These are phyloP conservation scores for Drosophila sulfurigaster DNA, from an alignment of 1,140 invertebrate genomes.

Conservation along the genomic window DNA sequence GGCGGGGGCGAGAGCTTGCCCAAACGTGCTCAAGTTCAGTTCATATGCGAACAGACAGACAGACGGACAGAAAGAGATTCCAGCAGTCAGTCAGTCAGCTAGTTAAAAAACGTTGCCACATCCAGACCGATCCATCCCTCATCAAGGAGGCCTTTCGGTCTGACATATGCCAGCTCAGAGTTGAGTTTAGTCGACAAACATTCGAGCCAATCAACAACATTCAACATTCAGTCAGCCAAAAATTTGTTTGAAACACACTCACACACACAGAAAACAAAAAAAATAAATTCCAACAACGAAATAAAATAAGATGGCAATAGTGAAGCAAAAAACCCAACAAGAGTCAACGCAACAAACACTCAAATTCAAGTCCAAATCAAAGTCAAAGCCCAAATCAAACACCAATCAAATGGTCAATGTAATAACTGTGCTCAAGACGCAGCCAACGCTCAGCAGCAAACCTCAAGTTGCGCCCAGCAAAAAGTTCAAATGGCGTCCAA, in stretches of 20 bases:
- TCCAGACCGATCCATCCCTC: neutral
- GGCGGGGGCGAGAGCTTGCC: slow-evolving; percentile 10
- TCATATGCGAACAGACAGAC: slow-evolving; percentile 12
- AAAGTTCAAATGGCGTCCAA: neutral
- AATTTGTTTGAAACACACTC: slow-evolving; percentile 3
- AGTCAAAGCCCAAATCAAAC: neutral
- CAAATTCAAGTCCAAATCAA: neutral
- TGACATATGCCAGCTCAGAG: slow-evolving; percentile 1
- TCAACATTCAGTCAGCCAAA: slow-evolving; percentile 25
- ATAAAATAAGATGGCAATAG: slow-evolving; percentile 22
- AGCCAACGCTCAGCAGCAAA: neutral
- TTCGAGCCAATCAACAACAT: slow-evolving; percentile 9
- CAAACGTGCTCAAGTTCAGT: slow-evolving; percentile 62
- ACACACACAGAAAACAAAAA: too few species aligned
- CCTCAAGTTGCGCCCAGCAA: neutral
- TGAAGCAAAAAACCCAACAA: slow-evolving; percentile 12
- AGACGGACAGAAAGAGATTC: neutral
- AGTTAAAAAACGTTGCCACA: slow-evolving; percentile 4
- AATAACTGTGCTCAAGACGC: slow-evolving; percentile 3
- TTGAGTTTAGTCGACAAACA: neutral
- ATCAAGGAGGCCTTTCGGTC: slow-evolving; percentile 1
- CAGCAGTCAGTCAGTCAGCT: slow-evolving; percentile 1
- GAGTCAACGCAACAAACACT: neutral
- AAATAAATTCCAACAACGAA: neutral
- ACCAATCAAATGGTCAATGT: neutral